Evolutionary conservation across 2,797 vertebrate species (phyloP).

Genomic region (Sebastes itinus): DNA sequence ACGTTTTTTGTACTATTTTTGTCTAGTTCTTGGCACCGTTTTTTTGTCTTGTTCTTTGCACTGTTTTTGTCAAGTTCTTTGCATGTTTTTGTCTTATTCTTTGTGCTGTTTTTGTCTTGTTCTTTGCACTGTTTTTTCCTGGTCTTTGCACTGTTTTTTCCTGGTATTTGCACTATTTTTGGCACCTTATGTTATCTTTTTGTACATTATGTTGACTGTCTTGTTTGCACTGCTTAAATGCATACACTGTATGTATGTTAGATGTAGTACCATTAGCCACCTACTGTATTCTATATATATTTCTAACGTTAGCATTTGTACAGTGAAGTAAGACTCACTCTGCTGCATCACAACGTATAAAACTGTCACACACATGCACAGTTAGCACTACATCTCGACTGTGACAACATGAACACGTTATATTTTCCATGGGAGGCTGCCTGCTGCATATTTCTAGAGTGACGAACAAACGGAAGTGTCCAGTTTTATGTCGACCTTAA

Average conservation of each 20-base stretch:
- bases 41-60: too few relatives aligned
- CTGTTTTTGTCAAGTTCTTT: too few relatives aligned
- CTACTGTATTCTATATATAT: neutral
- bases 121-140: too few relatives aligned
- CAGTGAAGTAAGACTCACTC: neutral
- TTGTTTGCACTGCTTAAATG: neutral
- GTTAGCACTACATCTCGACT: neutral
- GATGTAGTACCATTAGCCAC: too few relatives aligned
- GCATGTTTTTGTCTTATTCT: too few relatives aligned
- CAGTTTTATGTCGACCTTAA: neutral
- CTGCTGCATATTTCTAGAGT: constrained; percentile 17
- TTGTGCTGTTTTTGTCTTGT: too few relatives aligned
- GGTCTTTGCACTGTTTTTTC: too few relatives aligned
- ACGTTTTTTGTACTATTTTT: too few relatives aligned
- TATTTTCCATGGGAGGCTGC: neutral
- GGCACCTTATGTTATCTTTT: neutral
- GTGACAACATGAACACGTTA: neutral
- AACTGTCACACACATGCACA: neutral
- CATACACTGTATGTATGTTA: neutral
- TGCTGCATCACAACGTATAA: neutral
- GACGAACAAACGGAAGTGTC: neutral
- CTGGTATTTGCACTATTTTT: too few relatives aligned
- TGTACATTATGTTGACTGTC: neutral
- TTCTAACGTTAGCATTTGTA: neutral
- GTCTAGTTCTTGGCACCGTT: too few relatives aligned